Conservation (phyloP, 2,113 vertebrate species). For the Cebus imitator region DNA sequence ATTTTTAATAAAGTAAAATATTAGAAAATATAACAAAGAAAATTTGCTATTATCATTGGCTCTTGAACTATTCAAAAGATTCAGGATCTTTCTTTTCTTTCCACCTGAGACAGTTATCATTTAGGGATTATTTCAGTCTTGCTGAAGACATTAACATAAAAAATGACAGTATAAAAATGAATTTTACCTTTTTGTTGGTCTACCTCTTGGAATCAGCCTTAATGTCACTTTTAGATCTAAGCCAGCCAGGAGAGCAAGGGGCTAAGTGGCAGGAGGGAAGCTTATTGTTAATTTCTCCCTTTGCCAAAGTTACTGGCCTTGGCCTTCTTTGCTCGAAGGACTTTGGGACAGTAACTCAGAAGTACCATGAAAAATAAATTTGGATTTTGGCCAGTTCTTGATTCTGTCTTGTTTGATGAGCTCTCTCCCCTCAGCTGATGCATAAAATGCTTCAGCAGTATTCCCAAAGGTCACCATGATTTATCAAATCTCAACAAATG, state of each 20-base stretch:
- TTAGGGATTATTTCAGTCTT: neutral
- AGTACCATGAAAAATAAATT: neutral
- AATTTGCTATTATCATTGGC: neutral
- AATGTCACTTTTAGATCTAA: neutral
- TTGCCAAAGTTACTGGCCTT: neutral
- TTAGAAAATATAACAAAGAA: neutral
- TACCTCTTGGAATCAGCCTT: neutral
- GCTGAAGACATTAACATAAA: neutral
- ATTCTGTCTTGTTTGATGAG: neutral
- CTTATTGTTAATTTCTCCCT: neutral
- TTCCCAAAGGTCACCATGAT: neutral
- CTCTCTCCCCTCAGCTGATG: neutral
- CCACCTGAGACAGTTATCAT: neutral
- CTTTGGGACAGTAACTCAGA: neutral
- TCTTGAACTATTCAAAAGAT: neutral
- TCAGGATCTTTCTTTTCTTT: neutral
- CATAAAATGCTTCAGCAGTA: neutral
- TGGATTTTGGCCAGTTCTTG: slow-evolving; percentile 1
- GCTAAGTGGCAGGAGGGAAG: neutral
- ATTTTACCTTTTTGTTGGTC: neutral
- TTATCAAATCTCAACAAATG: slow-evolving; percentile 6
- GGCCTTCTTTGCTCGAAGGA: neutral
- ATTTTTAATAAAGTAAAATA: neutral
- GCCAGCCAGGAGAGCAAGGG: neutral
- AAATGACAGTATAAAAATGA: neutral